phyloP scores from a whole-genome alignment of 2,113 vertebrate genomes.

The Rhizomys pruinosus region DNA sequence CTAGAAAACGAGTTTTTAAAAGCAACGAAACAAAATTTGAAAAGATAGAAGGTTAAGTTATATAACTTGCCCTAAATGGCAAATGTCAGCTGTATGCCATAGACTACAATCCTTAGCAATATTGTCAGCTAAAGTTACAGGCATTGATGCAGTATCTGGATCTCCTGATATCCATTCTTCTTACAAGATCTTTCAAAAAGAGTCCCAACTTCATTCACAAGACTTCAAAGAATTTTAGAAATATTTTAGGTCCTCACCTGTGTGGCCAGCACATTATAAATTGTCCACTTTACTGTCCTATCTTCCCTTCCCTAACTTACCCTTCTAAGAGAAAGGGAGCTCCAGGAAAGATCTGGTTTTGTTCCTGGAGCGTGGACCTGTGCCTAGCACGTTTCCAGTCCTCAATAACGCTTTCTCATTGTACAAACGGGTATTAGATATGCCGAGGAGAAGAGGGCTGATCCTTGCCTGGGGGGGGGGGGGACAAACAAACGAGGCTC shows the following conservation, averaged over 20 bases:
- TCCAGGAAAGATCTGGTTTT: not conserved
- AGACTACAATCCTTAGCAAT: not conserved
- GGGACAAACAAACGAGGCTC: too few relatives aligned
- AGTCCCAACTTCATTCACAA: slow-evolving; percentile 28
- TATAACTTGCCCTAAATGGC: slow-evolving; percentile 17
- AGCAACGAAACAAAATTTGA: slow-evolving; percentile 25
- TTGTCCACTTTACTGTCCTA: not conserved
- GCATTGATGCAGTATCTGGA: not conserved
- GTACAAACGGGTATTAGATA: not conserved
- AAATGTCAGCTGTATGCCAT: not conserved
- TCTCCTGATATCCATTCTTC: not conserved
- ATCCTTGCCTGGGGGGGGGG: not conserved
- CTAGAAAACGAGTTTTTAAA: slow-evolving; percentile 53
- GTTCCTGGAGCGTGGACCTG: not conserved
- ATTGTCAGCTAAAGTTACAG: not conserved
- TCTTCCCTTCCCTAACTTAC: not conserved
- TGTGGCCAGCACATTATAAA: slow-evolving; percentile 21
- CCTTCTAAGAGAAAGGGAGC: not conserved
- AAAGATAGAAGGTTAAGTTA: slow-evolving; percentile 21
- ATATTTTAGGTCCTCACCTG: not conserved
- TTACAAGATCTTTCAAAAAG: slow-evolving; percentile 38
- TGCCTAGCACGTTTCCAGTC: not conserved
- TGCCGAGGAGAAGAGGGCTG: not conserved
- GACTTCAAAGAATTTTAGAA: slow-evolving; percentile 34
- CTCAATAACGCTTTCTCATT: not conserved